Base-by-base conservation (phyloP, 2,797 vertebrate species). In the Microctenopoma stevenorrisi region DNA sequence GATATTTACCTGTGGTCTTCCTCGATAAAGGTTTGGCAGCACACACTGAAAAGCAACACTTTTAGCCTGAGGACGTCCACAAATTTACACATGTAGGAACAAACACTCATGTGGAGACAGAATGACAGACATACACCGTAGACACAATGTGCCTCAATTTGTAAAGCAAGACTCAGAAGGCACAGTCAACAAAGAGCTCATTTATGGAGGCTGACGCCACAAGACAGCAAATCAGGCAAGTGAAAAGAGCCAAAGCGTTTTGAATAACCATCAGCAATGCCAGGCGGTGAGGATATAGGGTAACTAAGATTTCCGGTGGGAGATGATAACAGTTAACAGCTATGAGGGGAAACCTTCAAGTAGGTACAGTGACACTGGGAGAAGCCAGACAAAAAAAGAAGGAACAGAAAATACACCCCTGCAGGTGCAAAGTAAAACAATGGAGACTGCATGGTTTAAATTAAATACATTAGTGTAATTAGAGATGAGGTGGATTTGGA, bases 161-260 rank as follows among this genome's bases (percentile, higher is more conserved):
- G 91, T 93, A 93, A 93, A 93, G 89, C 89, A 92, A 92, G 88
- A 91, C 91, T 92, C 74, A 64, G 79, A 86, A 92, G 87, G 79
- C 86, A 72, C 72, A 55, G 74, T 88, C 90, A 88, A 94, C 91
- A 94, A 93, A 93, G 91, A 87, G 72, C 83, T 89, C 85, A 90
- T 93, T 92, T 93, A 90, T 91, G 82, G 71, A 90, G 86, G 75
- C 81, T 53, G 89, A 91, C 83, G 86, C 90, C 87, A 91, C 86
- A 88, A 93, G 91, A 93, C 89, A 78, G 84, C 63, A 68, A 89
- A 85, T 78, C 80, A 67, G 83, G 87, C 77, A 74, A 81, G 89
- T 75, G 82, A 86, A 85, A 86, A 68, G 83, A 88, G 91, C 90
- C 92, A 89, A 78, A 72, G 70, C 65, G 86, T 87, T 91, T 93